Percentiles rank a stretch among this genome's conserved stretches.
Conservation (phyloP, 2,113 vertebrate species). For the Paradoxurus hermaphroditus region DNA sequence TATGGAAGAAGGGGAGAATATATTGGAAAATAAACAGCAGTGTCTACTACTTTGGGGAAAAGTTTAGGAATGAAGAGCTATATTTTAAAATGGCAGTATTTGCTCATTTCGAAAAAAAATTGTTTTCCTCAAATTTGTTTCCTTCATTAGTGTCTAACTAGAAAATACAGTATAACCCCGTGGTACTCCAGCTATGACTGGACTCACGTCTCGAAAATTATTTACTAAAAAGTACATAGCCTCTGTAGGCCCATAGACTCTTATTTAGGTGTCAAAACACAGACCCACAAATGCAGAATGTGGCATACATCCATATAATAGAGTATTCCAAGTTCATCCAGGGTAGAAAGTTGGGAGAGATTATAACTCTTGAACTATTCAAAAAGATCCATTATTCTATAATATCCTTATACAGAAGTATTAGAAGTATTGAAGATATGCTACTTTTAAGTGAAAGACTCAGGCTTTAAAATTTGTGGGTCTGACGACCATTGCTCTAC, state of each 20-base stretch:
- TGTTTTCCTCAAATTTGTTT: background rate
- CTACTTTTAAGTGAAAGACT: background rate
- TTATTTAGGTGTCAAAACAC: background rate
- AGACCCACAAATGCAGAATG: background rate
- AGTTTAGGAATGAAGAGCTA: background rate
- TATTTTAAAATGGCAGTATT: background rate
- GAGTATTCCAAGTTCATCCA: background rate
- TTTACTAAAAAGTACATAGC: background rate
- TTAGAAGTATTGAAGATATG: background rate
- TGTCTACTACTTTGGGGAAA: background rate
- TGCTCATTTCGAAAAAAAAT: slow-evolving; percentile 35
- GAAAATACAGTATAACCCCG: background rate
- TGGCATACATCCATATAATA: background rate
- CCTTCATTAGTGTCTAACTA: background rate
- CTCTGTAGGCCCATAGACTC: background rate
- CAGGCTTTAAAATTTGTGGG: background rate
- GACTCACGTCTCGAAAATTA: slow-evolving; percentile 7
- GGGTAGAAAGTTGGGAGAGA: background rate
- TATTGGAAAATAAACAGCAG: background rate
- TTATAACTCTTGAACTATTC: background rate
- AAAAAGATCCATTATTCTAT: slow-evolving; percentile 6
- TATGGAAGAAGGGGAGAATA: background rate
- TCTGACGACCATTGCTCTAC: background rate
- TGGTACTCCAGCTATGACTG: background rate
- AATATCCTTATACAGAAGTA: background rate